Percentiles rank a stretch among this genome's conserved stretches.
Evolutionary conservation across 2,113 vertebrate genomes (phyloP).

Genomic region (Scalopus aquaticus): DNA sequence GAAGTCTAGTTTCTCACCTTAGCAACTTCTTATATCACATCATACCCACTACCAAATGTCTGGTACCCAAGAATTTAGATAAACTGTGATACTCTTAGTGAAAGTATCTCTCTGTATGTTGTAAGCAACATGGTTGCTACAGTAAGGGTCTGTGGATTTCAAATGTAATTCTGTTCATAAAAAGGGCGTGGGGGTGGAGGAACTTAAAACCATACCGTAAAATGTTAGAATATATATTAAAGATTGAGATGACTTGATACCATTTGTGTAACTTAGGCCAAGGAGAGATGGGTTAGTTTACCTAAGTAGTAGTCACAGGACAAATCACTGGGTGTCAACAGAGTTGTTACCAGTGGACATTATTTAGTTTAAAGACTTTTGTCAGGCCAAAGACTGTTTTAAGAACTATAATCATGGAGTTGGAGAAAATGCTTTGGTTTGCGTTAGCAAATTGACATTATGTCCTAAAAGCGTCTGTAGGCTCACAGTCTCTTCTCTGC

Average conservation of each 20-base stretch:
- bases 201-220: constrained; percentile 18
- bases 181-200: neutral
- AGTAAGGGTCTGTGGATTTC: neutral
- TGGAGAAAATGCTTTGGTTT: constrained; percentile 21
- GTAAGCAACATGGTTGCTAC: neutral
- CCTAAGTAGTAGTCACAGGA: constrained; percentile 5
- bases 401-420: neutral
- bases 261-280: neutral
- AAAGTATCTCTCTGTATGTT: neutral
- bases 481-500: neutral
- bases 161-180: neutral
- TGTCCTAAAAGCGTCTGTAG: neutral
- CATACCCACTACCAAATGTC: no score
- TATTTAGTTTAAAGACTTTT: constrained; percentile 42
- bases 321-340: constrained; percentile 2
- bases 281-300: neutral
- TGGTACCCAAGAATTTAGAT: neutral
- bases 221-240: constrained; percentile 11
- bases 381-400: constrained; percentile 25
- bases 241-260: neutral
- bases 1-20: no score
- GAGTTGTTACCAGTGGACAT: neutral
- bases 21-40: no score
- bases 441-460: neutral
- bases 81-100: neutral